A percentile compares a stretch with the other conserved stretches of the same genome.
phyloP scores from a whole-genome alignment of 2,888 invertebrate genomes.

The Drosophila parthenogenetica region DNA sequence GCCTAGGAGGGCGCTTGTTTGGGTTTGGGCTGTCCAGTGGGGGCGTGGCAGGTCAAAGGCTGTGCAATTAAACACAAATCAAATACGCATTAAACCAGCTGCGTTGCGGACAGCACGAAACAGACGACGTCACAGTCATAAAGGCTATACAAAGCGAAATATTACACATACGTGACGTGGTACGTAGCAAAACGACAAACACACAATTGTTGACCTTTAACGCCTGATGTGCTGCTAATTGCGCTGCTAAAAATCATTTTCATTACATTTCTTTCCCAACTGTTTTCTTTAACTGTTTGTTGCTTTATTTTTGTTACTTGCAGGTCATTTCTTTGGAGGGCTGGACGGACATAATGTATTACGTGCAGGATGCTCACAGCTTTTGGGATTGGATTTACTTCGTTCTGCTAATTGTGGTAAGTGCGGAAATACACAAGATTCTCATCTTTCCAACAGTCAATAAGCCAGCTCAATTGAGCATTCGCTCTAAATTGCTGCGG shows the following conservation, averaged over 20 bases:
- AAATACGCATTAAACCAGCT: slow-evolving; percentile 70
- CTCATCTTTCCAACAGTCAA: background rate
- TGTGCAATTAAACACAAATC: slow-evolving; percentile 73
- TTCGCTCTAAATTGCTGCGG: background rate
- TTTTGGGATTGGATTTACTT: slow-evolving; percentile 99
- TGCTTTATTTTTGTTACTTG: slow-evolving; percentile 51
- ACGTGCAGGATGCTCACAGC: slow-evolving; percentile 99
- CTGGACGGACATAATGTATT: slow-evolving; percentile 99
- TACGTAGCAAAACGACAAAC: slow-evolving; percentile 1
- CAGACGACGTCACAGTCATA: slow-evolving; percentile 5
- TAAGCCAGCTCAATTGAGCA: slow-evolving; percentile 3
- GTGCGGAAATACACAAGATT: slow-evolving; percentile 82
- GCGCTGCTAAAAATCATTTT: slow-evolving; percentile 37
- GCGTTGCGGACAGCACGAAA: slow-evolving; percentile 24
- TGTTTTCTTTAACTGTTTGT: background rate
- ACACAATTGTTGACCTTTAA: slow-evolving; percentile 25
- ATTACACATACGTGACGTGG: slow-evolving; percentile 72
- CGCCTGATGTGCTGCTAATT: slow-evolving; percentile 47
- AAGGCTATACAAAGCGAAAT: slow-evolving; percentile 19
- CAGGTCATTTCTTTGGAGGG: slow-evolving; percentile 99
- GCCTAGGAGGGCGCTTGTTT: background rate
- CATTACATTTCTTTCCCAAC: slow-evolving; percentile 10
- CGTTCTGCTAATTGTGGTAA: slow-evolving; percentile 99
- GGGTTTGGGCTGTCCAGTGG: background rate
- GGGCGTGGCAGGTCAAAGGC: slow-evolving; percentile 39